Evolutionary conservation across 1,140 invertebrate genomes (phyloP).

Genomic region (Aphaenogaster ashmeadi): DNA sequence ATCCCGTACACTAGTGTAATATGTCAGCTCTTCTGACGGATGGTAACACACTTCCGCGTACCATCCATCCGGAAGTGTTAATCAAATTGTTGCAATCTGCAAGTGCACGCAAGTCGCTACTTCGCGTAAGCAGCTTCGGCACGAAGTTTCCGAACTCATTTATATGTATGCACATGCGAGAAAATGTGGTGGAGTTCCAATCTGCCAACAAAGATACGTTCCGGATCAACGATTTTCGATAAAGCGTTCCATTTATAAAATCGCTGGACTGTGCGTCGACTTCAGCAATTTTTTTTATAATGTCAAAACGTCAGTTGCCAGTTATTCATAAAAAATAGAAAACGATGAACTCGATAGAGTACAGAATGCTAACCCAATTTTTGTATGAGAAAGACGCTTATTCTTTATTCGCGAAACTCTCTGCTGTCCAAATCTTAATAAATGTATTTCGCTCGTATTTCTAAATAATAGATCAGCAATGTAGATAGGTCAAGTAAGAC

Average conservation of each 20-base stretch:
- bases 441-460: too few relatives aligned
- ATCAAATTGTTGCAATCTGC: constrained; percentile 55
- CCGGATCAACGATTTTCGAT: constrained; percentile 30
- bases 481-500: too few relatives aligned
- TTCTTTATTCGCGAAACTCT: constrained; percentile 37
- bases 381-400: constrained; percentile 13
- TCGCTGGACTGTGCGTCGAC: background rate
- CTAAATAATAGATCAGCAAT: too few relatives aligned
- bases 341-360: constrained; percentile 51
- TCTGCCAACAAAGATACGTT: constrained; percentile 5
- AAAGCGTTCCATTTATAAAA: constrained; percentile 13
- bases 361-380: constrained; percentile 63
- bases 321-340: constrained; percentile 37
- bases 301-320: constrained; percentile 2
- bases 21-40: background rate
- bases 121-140: constrained; percentile 34
- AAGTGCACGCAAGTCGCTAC: constrained; percentile 19
- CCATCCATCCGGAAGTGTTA: constrained; percentile 17
- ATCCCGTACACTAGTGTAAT: background rate
- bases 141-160: constrained; percentile 35
- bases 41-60: background rate
- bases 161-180: constrained; percentile 32
- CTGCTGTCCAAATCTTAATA: background rate
- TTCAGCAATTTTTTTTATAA: background rate
- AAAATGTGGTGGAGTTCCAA: background rate